Conservation (phyloP, 2,797 vertebrate species). For the Meriones psammophilus region DNA sequence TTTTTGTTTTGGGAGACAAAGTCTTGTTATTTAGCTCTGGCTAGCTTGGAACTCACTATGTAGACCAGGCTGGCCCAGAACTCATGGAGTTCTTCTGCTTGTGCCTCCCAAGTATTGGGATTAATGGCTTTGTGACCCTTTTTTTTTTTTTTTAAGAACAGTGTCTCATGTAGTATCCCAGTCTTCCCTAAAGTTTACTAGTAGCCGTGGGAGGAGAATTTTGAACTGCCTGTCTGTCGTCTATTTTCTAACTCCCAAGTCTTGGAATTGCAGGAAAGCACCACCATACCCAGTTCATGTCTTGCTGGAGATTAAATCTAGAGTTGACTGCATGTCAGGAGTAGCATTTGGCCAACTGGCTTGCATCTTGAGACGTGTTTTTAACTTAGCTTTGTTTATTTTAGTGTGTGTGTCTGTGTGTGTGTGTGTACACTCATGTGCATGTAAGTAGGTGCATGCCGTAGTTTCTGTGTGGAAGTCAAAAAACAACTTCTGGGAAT, state of each 20-base stretch:
- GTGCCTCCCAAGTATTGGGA: not conserved
- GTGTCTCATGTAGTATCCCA: not conserved
- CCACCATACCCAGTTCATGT: not conserved
- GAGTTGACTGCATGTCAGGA: not conserved
- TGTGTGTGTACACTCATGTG: not conserved
- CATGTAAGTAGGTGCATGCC: not conserved
- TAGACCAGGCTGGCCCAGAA: not conserved
- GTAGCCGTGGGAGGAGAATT: not conserved
- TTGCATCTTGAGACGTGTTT: not conserved
- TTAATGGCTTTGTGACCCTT: not conserved
- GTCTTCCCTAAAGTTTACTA: not conserved
- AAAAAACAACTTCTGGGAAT: not conserved
- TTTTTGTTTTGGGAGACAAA: not conserved
- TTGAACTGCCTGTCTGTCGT: not conserved
- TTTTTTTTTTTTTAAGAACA: not conserved
- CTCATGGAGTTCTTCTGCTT: not conserved
- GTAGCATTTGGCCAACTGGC: not conserved
- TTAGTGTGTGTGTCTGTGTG: not conserved
- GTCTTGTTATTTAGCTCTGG: not conserved
- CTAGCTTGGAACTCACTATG: not conserved
- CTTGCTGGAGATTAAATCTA: not conserved
- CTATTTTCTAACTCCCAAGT: not conserved
- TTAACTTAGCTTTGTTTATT: not conserved
- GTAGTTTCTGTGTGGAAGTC: not conserved
- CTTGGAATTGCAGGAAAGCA: not conserved